A percentile compares a stretch with the other conserved stretches of the same genome.
phyloP scores from a whole-genome alignment of 1,140 invertebrate genomes.

The Eurytemora carolleeae region DNA sequence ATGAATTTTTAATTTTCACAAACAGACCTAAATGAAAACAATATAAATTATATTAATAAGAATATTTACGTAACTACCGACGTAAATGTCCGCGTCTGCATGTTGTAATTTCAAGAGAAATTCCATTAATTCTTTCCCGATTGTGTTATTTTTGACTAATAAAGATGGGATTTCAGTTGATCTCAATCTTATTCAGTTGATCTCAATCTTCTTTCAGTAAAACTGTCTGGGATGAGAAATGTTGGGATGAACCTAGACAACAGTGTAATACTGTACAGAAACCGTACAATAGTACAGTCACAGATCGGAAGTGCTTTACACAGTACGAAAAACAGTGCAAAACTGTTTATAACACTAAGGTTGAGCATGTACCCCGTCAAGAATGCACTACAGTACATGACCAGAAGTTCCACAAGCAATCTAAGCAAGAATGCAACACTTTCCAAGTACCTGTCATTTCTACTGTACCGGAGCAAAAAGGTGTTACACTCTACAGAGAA shows the following conservation, averaged over 20 bases:
- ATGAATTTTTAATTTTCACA: no score
- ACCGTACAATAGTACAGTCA: background rate
- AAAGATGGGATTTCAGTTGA: no score
- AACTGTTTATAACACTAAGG: conserved; percentile 6
- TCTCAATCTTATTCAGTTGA: no score
- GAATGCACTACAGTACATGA: background rate
- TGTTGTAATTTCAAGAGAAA: no score
- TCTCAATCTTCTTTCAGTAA: background rate
- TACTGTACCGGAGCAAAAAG: background rate
- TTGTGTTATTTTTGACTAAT: no score
- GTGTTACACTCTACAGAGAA: background rate
- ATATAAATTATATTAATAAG: no score
- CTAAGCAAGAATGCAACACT: background rate
- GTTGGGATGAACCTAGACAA: background rate
- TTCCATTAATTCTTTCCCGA: no score
- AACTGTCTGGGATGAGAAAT: background rate
- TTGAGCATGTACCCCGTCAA: background rate
- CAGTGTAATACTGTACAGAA: background rate
- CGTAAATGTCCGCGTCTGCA: no score
- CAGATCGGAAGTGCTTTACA: conserved; percentile 10
- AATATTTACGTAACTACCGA: no score
- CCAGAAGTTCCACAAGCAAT: conserved; percentile 4
- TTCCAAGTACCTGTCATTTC: background rate
- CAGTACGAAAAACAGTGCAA: conserved; percentile 6
- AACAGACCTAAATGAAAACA: no score